Base-by-base conservation (phyloP, 2,797 vertebrate species). In the Masticophis lateralis region DNA sequence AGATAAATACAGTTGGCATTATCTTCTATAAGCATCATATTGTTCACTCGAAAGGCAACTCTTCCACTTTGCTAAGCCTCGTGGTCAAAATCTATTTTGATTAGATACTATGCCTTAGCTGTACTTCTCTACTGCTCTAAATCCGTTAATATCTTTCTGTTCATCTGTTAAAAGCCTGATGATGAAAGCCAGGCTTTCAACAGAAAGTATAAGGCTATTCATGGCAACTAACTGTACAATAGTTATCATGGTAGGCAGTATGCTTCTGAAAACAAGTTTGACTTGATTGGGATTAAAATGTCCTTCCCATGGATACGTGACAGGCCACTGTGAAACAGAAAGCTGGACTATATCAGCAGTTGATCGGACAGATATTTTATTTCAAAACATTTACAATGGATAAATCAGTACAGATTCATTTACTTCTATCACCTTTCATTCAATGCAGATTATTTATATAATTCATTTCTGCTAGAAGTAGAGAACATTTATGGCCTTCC, bases 21-120 rank as follows among this genome's bases (percentile, higher is more conserved):
- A 56, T 96, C 94, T 92, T 94, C 53, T 93, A n/a, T 32, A 79
- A 60, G 43, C 28, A n/a, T n/a, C 60, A 28, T 12, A 47, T 16
- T 47, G 28, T n/a, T 91, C 20, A 22, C 57, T 86, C 18, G 10
- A 12, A 7, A 6, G 51, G 86, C 13, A 56, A 16, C 18, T 6
- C 56, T 57, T 59, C 37, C 20, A 47, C 12, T 27, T 86, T 86
- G 43, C 56, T 43, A 60, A 91, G n/a, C 51, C 27, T 16, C 16
- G 12, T 53, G 13, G 16, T 86, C 91, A 88, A 61, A 66, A 56
- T 20, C 53, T 27, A 16, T 56, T 79, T 90, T 56, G 20, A 12
- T 8, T 53, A 12, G 79, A 87, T 57, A n/a, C 5, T 53, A 7
- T 87, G 43, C 57, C 43, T 53, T 2, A 91, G 28, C 27, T 57